Base-by-base conservation (phyloP, 2,888 invertebrate genomes). In the Pherbina coryleti region DNA sequence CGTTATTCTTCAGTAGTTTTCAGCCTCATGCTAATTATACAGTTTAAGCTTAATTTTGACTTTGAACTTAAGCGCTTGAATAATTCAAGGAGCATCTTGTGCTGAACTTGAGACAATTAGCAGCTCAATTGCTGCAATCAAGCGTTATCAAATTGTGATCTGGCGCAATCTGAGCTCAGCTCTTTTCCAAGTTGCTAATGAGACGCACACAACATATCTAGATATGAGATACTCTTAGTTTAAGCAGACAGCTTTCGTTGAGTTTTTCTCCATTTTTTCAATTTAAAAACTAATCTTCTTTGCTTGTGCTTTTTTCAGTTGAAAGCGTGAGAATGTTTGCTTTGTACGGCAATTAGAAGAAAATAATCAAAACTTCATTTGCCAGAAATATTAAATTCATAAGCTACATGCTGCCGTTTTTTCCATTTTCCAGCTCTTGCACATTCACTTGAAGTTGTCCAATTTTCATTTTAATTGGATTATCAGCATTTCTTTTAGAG, bases 401-500 rank as follows among this genome's bases (percentile, higher is more conserved):
- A 11, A 14, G 9, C 25, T 22, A 22, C 5, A 19, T 22, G 7
- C 55, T 55, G 7, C 22, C 19, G 19, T 64, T 31, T 62, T n/a
- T n/a, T n/a, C n/a, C n/a, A n/a, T n/a, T n/a, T 31, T 28, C 64
- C 64, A 62, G 55, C 62, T 62, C 22, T n/a, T 62, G 25, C 62
- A 64, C 44, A 11, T 44, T 44, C 11, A 44, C 17, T 60, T 25
- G 28, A 25, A 60, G 17, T 69, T 69, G 69, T 69, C 28, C 17
- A 51, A 25, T 51, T 44, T 70, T 37, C 11, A 67, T 53, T 72
- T 55, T 75, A 75, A 67, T 75, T 75, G 75, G 67, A 75, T 75
- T 75, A 75, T 75, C 66, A 31, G 11, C 55, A 5, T 11, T 66
- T n/a, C 64, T 44, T 25, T 51, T 69, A 7, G 2, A 44, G 44